phyloP scores from a whole-genome alignment of 2,113 vertebrate genomes.

The Corythornis madagascariensis region DNA sequence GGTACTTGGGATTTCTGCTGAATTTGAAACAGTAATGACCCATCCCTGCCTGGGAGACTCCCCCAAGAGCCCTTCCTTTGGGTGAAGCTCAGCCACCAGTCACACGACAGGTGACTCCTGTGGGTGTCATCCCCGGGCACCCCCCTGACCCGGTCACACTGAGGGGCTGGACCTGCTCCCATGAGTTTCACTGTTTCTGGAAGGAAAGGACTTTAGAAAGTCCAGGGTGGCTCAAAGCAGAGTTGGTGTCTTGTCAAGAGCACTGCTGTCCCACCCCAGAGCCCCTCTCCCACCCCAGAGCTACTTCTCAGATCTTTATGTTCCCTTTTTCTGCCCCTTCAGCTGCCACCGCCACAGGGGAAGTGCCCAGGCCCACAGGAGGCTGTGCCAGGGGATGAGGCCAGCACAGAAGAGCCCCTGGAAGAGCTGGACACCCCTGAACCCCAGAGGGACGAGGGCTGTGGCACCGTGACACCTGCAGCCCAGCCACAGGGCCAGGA shows the following conservation, averaged over 20 bases:
- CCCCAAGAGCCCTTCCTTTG: rapidly evolving
- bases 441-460: neutral
- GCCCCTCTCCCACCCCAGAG: neutral
- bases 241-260: neutral
- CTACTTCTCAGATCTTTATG: rapidly evolving
- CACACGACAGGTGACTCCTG: rapidly evolving
- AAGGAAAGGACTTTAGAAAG: neutral
- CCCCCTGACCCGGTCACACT: rapidly evolving
- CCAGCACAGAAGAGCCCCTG: rapidly evolving
- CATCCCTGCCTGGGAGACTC: rapidly evolving
- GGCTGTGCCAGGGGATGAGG: rapidly evolving
- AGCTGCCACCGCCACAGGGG: neutral
- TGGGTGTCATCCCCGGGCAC: rapidly evolving
- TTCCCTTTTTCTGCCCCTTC: neutral
- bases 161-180: rapidly evolving
- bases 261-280: neutral
- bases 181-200: rapidly evolving
- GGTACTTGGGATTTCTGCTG: rapidly evolving
- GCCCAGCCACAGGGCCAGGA: neutral
- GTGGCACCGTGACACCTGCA: neutral
- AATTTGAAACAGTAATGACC: rapidly evolving
- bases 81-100: neutral
- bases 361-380: rapidly evolving
- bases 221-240: rapidly evolving
- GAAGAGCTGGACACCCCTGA: neutral